Conservation (phyloP, 2,797 vertebrate species). For the Rhyacichthys aspro region DNA sequence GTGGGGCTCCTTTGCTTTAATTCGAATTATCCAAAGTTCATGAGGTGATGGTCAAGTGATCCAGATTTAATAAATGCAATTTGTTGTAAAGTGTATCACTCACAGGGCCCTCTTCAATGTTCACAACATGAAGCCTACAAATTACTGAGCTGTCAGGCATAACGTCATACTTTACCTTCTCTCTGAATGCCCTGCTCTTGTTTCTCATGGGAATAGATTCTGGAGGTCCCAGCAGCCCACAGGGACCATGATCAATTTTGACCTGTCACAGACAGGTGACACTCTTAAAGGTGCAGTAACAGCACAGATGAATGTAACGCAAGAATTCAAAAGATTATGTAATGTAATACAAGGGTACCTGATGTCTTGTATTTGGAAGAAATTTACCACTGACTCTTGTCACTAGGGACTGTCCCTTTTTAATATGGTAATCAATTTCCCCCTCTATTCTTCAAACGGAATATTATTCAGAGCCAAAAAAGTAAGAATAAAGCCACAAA, state of each 20-base stretch:
- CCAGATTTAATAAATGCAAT: neutral
- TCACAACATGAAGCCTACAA: conserved; percentile 15
- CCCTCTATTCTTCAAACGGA: too few species aligned
- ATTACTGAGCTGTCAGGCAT: conserved; percentile 28
- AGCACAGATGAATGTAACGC: neutral
- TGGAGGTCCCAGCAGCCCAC: conserved; percentile 36
- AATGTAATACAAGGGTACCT: too few species aligned
- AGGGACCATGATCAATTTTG: conserved; percentile 40
- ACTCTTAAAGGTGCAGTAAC: neutral
- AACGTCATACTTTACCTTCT: conserved; percentile 35
- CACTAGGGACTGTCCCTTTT: too few species aligned
- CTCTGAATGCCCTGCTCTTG: conserved; percentile 33
- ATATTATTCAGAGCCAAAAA: conserved; percentile 2
- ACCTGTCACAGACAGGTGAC: conserved; percentile 23
- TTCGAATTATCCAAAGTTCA: too few species aligned
- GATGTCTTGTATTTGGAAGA: too few species aligned
- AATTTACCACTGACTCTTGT: too few species aligned
- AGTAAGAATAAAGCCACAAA: neutral
- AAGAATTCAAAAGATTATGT: neutral
- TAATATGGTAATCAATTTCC: too few species aligned
- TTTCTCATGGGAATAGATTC: conserved; percentile 32
- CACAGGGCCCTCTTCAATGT: conserved; percentile 8
- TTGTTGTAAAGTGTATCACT: conserved; percentile 2
- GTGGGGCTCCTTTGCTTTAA: too few species aligned
- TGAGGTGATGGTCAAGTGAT: too few species aligned